These are phyloP conservation scores for Uria lomvia DNA, from an alignment of 2,113 vertebrate genomes.

Conservation along the genomic window DNA sequence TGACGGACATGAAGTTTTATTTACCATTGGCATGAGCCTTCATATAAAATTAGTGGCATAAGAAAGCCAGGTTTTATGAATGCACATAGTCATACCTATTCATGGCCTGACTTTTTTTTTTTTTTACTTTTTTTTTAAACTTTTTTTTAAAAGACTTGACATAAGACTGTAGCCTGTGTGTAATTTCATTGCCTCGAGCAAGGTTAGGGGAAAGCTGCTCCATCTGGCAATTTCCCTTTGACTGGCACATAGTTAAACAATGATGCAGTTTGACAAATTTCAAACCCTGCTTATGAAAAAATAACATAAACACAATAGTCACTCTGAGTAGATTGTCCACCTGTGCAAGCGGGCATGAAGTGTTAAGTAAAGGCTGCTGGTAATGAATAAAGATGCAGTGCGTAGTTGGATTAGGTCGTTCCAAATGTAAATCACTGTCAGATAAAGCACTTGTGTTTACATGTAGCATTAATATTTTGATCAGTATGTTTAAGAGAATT, in stretches of 20 bases:
- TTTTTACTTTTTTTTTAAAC: not conserved
- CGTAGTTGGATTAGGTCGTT: slow-evolving; percentile 81
- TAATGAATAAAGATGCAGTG: slow-evolving; percentile 82
- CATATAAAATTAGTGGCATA: slow-evolving; percentile 76
- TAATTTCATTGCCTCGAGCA: slow-evolving; percentile 83
- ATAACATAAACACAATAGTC: slow-evolving; percentile 87
- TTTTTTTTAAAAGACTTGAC: slow-evolving; percentile 64
- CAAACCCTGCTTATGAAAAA: slow-evolving; percentile 91
- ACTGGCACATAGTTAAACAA: slow-evolving; percentile 90
- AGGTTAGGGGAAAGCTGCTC: slow-evolving; percentile 78
- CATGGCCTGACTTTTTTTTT: slow-evolving; percentile 45
- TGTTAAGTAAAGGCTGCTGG: slow-evolving; percentile 84
- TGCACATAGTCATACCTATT: slow-evolving; percentile 75
- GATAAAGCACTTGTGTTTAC: slow-evolving; percentile 85
- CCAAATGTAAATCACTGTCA: slow-evolving; percentile 84
- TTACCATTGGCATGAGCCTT: slow-evolving; percentile 75
- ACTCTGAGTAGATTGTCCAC: slow-evolving; percentile 82
- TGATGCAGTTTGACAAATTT: slow-evolving; percentile 96
- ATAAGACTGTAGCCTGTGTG: slow-evolving; percentile 76
- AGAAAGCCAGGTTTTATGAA: slow-evolving; percentile 74
- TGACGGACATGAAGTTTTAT: slow-evolving; percentile 75
- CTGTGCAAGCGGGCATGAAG: slow-evolving; percentile 81
- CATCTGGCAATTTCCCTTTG: slow-evolving; percentile 86
- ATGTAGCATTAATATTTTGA: slow-evolving; percentile 87
- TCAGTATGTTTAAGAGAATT: slow-evolving; percentile 85